phyloP scores from a whole-genome alignment of 2,797 vertebrate genomes.

The Leuciscus waleckii region DNA sequence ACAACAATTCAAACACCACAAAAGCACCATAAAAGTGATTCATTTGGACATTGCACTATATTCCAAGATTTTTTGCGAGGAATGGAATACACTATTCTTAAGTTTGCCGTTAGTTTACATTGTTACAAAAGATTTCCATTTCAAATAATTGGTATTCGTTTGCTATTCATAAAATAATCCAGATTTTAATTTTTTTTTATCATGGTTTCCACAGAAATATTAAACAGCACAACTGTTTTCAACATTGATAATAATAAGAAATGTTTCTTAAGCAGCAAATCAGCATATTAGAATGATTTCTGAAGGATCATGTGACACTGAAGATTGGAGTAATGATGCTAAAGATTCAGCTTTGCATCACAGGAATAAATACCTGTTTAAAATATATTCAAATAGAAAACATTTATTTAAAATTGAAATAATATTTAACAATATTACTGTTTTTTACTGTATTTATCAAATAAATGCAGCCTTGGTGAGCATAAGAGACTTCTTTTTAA shows the following conservation, averaged over 20 bases:
- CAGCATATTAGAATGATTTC: not conserved
- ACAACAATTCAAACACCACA: constrained; percentile 4
- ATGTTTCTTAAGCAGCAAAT: not conserved
- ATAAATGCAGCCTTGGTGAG: not conserved
- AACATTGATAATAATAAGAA: not conserved
- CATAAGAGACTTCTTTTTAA: not conserved
- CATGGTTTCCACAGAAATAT: not conserved
- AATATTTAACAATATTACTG: not conserved
- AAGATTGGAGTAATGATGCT: not conserved
- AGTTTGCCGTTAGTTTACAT: not conserved
- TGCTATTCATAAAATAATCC: not conserved
- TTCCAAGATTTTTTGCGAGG: not conserved
- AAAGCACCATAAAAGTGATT: constrained; percentile 6
- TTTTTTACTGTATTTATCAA: not conserved
- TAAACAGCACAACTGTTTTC: not conserved
- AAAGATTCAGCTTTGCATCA: not conserved
- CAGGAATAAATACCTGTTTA: not conserved
- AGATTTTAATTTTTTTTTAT: no score
- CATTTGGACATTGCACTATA: not conserved
- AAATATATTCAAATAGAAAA: not conserved
- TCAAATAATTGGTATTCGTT: not conserved
- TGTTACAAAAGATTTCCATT: not conserved
- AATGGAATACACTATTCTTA: not conserved
- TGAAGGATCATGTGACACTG: not conserved
- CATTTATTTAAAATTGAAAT: not conserved